A percentile compares a stretch with the other conserved stretches of the same genome.
These are phyloP conservation scores for Agapostemon virescens DNA, from an alignment of 2,888 invertebrate genomes.

Conservation along the genomic window DNA sequence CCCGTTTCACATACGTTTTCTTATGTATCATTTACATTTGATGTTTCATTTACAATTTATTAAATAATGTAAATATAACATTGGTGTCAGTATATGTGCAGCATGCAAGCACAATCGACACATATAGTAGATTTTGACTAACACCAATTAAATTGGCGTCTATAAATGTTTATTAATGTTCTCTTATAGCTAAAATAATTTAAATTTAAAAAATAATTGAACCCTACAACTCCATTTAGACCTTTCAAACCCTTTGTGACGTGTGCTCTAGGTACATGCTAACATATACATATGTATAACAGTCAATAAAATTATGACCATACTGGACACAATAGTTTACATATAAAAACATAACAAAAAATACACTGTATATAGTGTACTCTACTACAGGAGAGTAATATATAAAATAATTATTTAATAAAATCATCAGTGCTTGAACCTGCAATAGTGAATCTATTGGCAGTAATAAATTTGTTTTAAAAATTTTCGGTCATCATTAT, in stretches of 20 bases:
- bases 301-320: slow-evolving; percentile 6
- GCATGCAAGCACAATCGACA: slow-evolving; percentile 12
- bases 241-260: slow-evolving; percentile 20
- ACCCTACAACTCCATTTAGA: slow-evolving; percentile 33
- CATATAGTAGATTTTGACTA: slow-evolving; percentile 14
- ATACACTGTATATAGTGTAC: neutral
- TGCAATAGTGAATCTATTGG: slow-evolving; percentile 57
- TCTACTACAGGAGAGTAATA: neutral
- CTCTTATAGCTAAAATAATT: slow-evolving; percentile 38
- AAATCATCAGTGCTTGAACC: slow-evolving; percentile 49
- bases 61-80: slow-evolving; percentile 29
- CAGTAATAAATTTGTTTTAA: slow-evolving; percentile 50
- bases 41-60: slow-evolving; percentile 31
- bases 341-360: slow-evolving; percentile 3
- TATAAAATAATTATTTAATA: slow-evolving; percentile 10
- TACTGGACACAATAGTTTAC: neutral
- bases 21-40: slow-evolving; percentile 15
- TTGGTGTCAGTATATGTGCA: slow-evolving; percentile 10
- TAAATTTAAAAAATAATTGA: slow-evolving; percentile 45
- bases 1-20: neutral
- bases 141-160: slow-evolving; percentile 25
- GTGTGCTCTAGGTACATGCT: slow-evolving; percentile 12
- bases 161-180: slow-evolving; percentile 21
- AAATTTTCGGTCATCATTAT: slow-evolving; percentile 48
- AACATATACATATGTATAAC: no score